A percentile compares a stretch with the other conserved stretches of the same genome.
Evolutionary conservation across 2,888 invertebrate species (phyloP).

Genomic region (Drosophila cyrtoloma): DNA sequence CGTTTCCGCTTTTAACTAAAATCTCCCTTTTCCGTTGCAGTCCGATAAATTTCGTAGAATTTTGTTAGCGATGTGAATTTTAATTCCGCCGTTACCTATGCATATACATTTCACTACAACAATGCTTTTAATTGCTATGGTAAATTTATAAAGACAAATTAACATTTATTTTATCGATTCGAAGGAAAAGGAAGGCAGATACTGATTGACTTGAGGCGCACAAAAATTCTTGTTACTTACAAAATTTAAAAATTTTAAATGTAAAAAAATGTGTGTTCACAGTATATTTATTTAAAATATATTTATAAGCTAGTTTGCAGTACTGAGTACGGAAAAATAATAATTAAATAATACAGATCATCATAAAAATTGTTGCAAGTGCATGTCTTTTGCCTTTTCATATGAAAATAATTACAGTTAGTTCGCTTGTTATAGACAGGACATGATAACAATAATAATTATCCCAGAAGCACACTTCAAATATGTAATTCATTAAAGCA

Average conservation of each 20-base stretch:
- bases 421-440: neutral
- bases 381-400: too few species aligned
- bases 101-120: too few species aligned
- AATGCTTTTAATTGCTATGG: neutral
- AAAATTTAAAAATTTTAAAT: too few species aligned
- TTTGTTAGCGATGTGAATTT: neutral
- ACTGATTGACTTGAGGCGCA: neutral
- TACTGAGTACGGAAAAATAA: too few species aligned
- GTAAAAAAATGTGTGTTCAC: too few species aligned
- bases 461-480: neutral
- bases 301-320: neutral
- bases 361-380: neutral
- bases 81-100: neutral
- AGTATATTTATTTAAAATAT: neutral
- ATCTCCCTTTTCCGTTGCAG: neutral
- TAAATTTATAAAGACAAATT: neutral
- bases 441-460: constrained; percentile 1
- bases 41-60: neutral
- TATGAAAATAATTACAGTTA: neutral
- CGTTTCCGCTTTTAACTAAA: neutral
- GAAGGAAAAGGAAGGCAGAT: neutral
- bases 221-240: neutral
- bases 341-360: too few species aligned
- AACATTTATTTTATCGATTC: too few species aligned
- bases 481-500: constrained; percentile 6